phyloP scores from a whole-genome alignment of 2,888 invertebrate species.

The Sarcophaga carnaria region DNA sequence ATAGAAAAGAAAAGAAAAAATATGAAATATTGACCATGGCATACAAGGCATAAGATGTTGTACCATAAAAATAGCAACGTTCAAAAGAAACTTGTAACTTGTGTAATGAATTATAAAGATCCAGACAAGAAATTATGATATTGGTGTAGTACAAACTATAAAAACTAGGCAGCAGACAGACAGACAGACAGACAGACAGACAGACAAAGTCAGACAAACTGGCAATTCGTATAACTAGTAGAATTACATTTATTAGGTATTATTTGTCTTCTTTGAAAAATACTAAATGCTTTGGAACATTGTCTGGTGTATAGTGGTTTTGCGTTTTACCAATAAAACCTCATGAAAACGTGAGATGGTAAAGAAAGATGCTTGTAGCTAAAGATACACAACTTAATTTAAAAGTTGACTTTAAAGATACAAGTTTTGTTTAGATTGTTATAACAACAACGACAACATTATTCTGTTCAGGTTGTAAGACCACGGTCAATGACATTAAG shows the following conservation, averaged over 20 bases:
- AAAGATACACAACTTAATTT: slow-evolving; percentile 44
- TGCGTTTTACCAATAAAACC: slow-evolving; percentile 22
- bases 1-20: neutral
- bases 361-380: neutral
- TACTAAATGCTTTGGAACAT: too few species aligned
- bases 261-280: neutral
- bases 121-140: slow-evolving; percentile 54
- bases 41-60: slow-evolving; percentile 35
- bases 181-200: neutral
- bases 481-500: slow-evolving; percentile 66
- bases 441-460: neutral
- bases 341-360: neutral
- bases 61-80: slow-evolving; percentile 18
- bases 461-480: slow-evolving; percentile 37
- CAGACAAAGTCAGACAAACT: neutral
- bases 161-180: neutral
- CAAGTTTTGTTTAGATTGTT: slow-evolving; percentile 13
- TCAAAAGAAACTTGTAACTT: slow-evolving; percentile 12
- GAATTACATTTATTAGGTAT: neutral
- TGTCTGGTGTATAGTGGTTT: too few species aligned
- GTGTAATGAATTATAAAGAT: slow-evolving; percentile 51
- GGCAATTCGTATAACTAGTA: too few species aligned
- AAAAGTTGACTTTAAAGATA: slow-evolving; percentile 26
- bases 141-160: slow-evolving; percentile 12
- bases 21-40: slow-evolving; percentile 32